phyloP scores from a whole-genome alignment of 2,113 vertebrate genomes.

The Saccopteryx bilineata region DNA sequence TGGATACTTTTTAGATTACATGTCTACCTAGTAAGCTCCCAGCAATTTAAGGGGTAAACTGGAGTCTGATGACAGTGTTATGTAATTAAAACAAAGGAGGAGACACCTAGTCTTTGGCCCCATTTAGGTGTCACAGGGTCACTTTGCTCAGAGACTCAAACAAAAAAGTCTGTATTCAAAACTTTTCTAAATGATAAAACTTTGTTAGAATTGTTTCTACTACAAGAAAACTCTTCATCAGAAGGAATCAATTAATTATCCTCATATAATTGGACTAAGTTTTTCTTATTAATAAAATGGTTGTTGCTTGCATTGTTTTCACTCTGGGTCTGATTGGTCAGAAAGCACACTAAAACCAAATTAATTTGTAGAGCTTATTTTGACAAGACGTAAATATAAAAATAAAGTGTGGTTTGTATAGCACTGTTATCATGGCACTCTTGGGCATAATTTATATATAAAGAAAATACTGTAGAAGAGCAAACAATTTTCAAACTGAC shows the following conservation, averaged over 20 bases:
- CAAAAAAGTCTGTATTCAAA: constrained; percentile 79
- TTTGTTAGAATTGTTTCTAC: constrained; percentile 76
- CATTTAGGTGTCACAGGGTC: constrained; percentile 71
- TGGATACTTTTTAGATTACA: constrained; percentile 77
- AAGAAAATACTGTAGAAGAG: constrained; percentile 83
- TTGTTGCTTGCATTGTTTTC: constrained; percentile 85
- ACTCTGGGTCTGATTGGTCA: constrained; percentile 84
- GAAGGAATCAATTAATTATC: constrained; percentile 85
- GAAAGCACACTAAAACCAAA: constrained; percentile 87
- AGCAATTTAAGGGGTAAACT: constrained; percentile 77
- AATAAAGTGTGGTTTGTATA: constrained; percentile 84
- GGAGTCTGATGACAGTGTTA: constrained; percentile 78
- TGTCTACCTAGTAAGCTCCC: constrained; percentile 73
- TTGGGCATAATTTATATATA: constrained; percentile 86
- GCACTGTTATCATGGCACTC: constrained; percentile 83
- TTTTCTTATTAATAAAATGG: constrained; percentile 86
- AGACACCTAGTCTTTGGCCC: constrained; percentile 69
- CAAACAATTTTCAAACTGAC: constrained; percentile 86
- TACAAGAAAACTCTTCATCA: constrained; percentile 71
- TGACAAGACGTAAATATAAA: constrained; percentile 88
- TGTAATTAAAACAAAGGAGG: constrained; percentile 78
- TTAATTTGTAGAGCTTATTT: constrained; percentile 87
- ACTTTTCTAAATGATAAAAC: constrained; percentile 82
- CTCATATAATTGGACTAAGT: constrained; percentile 81
- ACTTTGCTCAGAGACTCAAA: constrained; percentile 79